phyloP scores from a whole-genome alignment of 2,113 vertebrate genomes.

The Antennarius striatus region DNA sequence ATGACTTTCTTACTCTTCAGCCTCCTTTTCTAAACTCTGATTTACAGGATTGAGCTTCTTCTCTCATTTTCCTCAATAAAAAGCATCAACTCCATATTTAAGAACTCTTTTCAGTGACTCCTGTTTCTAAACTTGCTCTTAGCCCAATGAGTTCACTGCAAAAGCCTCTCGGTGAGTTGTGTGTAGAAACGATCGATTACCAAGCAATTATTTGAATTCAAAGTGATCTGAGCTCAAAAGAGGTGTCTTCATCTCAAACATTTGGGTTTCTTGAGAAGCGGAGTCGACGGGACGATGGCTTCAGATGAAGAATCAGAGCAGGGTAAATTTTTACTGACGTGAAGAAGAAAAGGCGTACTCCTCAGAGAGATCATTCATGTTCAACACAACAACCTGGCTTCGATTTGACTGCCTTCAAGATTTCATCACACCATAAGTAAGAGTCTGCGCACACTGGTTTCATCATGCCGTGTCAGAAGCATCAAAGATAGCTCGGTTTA shows the following conservation, averaged over 20 bases:
- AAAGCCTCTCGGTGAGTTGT: too few species aligned
- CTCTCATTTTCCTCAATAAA: too few species aligned
- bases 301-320: not conserved
- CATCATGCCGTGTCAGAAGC: constrained; percentile 57
- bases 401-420: constrained; percentile 40
- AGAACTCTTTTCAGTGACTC: too few species aligned
- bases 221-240: too few species aligned
- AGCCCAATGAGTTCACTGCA: too few species aligned
- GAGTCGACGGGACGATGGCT: constrained; percentile 1
- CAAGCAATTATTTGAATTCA: too few species aligned
- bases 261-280: constrained; percentile 11
- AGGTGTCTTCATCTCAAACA: not conserved
- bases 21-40: too few species aligned
- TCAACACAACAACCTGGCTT: constrained; percentile 21
- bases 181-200: too few species aligned
- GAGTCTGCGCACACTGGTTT: constrained; percentile 31
- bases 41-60: too few species aligned
- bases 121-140: too few species aligned
- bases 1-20: too few species aligned
- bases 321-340: constrained; percentile 1
- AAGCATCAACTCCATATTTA: too few species aligned
- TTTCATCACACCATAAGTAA: constrained; percentile 47
- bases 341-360: not conserved
- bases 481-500: constrained; percentile 59
- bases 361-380: constrained; percentile 32